These are phyloP conservation scores for Podarcis siculus DNA, from an alignment of 2,797 vertebrate genomes.

Conservation along the genomic window DNA sequence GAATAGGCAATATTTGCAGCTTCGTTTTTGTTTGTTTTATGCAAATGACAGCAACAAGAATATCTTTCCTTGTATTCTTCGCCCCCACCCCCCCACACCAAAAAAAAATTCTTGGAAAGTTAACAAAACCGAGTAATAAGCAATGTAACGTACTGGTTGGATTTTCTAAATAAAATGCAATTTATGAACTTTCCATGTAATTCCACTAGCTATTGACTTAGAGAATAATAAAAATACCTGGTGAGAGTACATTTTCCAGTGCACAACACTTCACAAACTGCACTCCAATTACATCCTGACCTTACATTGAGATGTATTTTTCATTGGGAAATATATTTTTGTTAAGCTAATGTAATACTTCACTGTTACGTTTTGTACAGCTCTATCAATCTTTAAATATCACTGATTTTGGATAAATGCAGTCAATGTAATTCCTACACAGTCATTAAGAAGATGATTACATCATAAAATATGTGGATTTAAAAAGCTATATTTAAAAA, in stretches of 20 bases:
- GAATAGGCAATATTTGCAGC: not conserved
- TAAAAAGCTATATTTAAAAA: not conserved
- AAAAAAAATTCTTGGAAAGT: too few species aligned
- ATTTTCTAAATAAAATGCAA: not conserved
- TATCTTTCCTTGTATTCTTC: not conserved
- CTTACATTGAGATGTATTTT: conserved; percentile 1
- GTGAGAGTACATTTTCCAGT: not conserved
- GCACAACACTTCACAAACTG: not conserved
- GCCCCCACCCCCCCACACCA: too few species aligned
- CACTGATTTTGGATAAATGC: not conserved
- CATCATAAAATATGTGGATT: not conserved
- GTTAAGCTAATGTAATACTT: not conserved
- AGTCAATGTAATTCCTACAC: conserved; percentile 19
- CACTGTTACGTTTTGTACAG: not conserved
- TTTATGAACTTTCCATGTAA: not conserved
- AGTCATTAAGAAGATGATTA: not conserved
- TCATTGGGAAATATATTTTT: not conserved
- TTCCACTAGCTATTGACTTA: not conserved
- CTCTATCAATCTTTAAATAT: conserved; percentile 26
- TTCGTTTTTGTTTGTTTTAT: not conserved
- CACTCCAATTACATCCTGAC: not conserved
- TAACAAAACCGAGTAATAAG: not conserved
- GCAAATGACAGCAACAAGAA: too few species aligned
- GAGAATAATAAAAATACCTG: not conserved
- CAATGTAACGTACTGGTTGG: not conserved